phyloP scores from a whole-genome alignment of 1,140 invertebrate species.

The Euglossa dilemma region DNA sequence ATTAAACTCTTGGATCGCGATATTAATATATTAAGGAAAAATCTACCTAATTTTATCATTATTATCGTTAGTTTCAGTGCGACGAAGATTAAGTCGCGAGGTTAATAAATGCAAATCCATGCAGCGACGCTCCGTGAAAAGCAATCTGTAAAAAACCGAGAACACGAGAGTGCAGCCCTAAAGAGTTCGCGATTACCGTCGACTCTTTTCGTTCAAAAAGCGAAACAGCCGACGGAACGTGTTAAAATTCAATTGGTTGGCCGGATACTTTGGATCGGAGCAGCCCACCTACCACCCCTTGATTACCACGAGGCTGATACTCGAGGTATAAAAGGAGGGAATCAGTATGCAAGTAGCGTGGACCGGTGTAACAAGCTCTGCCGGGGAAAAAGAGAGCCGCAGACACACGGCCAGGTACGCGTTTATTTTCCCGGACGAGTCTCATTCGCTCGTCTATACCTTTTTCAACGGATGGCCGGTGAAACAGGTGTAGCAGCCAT shows the following conservation, averaged over 20 bases:
- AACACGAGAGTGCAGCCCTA: background rate
- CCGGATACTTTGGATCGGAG: background rate
- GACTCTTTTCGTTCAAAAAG: too few relatives aligned
- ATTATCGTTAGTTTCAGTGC: too few relatives aligned
- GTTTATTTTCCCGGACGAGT: constrained; percentile 19
- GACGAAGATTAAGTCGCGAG: too few relatives aligned
- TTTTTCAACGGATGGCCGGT: background rate
- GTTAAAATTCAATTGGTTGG: constrained; percentile 2
- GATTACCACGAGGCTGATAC: constrained; percentile 5
- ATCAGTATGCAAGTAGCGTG: constrained; percentile 19
- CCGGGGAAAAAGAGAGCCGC: background rate
- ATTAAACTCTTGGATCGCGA: too few relatives aligned
- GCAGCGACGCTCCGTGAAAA: too few relatives aligned
- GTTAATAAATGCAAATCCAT: too few relatives aligned
- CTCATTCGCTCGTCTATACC: constrained; percentile 14
- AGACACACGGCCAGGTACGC: background rate
- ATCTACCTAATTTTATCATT: too few relatives aligned
- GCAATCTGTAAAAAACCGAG: too few relatives aligned
- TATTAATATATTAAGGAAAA: too few relatives aligned
- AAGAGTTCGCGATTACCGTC: background rate
- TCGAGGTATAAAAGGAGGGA: background rate
- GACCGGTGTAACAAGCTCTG: constrained; percentile 10
- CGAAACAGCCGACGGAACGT: too few relatives aligned
- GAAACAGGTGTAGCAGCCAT: constrained; percentile 46
- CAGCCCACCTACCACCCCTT: background rate